Evolutionary conservation across 2,797 vertebrate genomes (phyloP), one percentile per base, ranked within the genome.

Genomic region (Hybognathus amarus): DNA sequence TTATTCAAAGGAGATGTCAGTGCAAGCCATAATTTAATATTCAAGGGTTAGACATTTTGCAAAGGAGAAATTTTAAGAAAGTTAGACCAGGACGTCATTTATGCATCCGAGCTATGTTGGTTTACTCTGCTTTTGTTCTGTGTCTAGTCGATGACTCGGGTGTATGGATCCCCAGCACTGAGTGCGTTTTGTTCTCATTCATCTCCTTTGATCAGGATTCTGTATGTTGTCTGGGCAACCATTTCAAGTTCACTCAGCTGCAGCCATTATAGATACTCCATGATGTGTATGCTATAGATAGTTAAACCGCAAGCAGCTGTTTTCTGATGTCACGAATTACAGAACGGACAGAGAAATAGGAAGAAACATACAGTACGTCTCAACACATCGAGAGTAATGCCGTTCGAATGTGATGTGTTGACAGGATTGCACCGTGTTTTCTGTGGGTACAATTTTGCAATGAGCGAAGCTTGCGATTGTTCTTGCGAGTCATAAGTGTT

Each of bases 201-300:
- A 74, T 67, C 61, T 77, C 66, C 86, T 88, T 87, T 89, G 87
- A 89, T 88, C 81, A 87, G 81, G 86, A 90, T 87, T 83, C 56
- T 61, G 84, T 52, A 54, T 79, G 42, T 83, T 91, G 85, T 90
- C 47, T n/a, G 75, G 78, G 84, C 87, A 91, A 86, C 80, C 76
- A n/a, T 89, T 88, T 91, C 73, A 89, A 92, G 84, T 87, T 88
- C 90, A 90, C 91, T 90, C 89, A 90, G 84, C 89, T 90, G 80
- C 80, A 73, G 68, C 80, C 82, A 54, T 84, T 66, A 83, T 90
- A 90, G 91, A 91, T 89, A 80, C 85, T 90, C 71, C 85, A 71
- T 91, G 86, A 88, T 83, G 89, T 90, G 70, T 52, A 69, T 68
- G 89, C 83, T 76, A 86, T 74, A 86, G 50, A 91, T 87, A 89